Evolutionary conservation across 2,797 vertebrate genomes (phyloP).

Genomic region (Kryptopterus vitreolus): DNA sequence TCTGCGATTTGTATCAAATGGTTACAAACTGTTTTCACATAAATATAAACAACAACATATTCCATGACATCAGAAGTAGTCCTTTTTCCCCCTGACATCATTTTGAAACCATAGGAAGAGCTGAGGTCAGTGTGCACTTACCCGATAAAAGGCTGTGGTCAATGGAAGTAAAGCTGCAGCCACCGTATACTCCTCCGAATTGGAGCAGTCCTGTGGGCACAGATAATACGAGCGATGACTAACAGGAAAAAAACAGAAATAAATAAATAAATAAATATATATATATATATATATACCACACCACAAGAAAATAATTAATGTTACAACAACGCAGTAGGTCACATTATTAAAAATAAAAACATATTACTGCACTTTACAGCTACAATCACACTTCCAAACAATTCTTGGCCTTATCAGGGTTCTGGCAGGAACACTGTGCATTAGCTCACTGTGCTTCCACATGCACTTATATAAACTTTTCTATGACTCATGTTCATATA

Average conservation of each 20-base stretch:
- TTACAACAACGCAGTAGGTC: background rate
- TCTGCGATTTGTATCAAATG: too few relatives aligned
- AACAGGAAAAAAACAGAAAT: background rate
- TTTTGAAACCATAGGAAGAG: background rate
- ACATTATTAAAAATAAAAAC: background rate
- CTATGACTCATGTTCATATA: background rate
- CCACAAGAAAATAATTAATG: background rate
- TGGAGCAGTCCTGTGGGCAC: slow-evolving; percentile 91
- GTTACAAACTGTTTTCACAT: too few relatives aligned
- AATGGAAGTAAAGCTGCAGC: slow-evolving; percentile 91
- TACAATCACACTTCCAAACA: background rate
- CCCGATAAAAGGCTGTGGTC: slow-evolving; percentile 95
- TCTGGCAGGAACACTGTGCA: slow-evolving; percentile 52
- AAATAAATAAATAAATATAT: background rate
- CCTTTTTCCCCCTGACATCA: slow-evolving; percentile 1
- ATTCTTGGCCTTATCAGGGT: slow-evolving; percentile 6
- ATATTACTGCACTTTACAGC: background rate
- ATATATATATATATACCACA: too few relatives aligned
- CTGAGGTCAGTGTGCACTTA: slow-evolving; percentile 68
- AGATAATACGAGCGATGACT: slow-evolving; percentile 49
- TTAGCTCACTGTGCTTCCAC: slow-evolving; percentile 32
- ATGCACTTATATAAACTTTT: background rate
- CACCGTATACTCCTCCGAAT: slow-evolving; percentile 90
- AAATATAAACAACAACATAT: background rate
- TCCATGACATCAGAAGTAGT: background rate